These are phyloP conservation scores for Pandemis cinnamomeana DNA, from an alignment of 2,888 invertebrate species.

Conservation along the genomic window DNA sequence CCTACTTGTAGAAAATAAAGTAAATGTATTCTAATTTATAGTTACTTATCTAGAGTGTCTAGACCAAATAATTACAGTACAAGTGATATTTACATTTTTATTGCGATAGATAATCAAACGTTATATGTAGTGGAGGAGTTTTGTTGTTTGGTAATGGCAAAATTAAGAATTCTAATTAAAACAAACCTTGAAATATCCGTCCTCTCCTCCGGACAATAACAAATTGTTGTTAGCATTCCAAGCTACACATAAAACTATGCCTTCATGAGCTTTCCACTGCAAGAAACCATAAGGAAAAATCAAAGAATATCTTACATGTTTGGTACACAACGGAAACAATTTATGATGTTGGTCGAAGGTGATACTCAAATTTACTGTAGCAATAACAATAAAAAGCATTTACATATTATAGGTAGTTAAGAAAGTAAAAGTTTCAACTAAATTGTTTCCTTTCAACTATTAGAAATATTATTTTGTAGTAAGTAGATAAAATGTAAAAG, in stretches of 20 bases:
- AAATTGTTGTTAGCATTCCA: slow-evolving; percentile 98
- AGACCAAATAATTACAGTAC: no score
- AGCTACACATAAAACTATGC: slow-evolving; percentile 94
- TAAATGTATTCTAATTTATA: no score
- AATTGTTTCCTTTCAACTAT: no score
- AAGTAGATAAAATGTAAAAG: no score
- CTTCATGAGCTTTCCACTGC: slow-evolving; percentile 99
- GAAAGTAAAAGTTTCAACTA: neutral
- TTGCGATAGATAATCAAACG: no score
- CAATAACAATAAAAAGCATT: slow-evolving; percentile 21
- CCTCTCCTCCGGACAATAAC: slow-evolving; percentile 98
- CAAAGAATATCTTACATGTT: neutral
- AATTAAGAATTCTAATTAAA: neutral
- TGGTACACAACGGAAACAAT: neutral
- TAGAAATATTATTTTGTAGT: no score
- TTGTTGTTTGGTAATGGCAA: no score
- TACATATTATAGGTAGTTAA: no score
- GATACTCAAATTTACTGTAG: neutral
- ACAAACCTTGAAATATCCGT: slow-evolving; percentile 92
- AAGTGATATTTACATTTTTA: neutral
- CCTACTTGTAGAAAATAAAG: no score
- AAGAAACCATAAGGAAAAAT: slow-evolving; percentile 48
- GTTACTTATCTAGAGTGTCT: no score
- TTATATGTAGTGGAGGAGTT: no score
- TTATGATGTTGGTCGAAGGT: neutral